Percentiles rank a stretch among this genome's conserved stretches.
phyloP scores from a whole-genome alignment of 2,888 invertebrate species.

The Tinea pellionella region DNA sequence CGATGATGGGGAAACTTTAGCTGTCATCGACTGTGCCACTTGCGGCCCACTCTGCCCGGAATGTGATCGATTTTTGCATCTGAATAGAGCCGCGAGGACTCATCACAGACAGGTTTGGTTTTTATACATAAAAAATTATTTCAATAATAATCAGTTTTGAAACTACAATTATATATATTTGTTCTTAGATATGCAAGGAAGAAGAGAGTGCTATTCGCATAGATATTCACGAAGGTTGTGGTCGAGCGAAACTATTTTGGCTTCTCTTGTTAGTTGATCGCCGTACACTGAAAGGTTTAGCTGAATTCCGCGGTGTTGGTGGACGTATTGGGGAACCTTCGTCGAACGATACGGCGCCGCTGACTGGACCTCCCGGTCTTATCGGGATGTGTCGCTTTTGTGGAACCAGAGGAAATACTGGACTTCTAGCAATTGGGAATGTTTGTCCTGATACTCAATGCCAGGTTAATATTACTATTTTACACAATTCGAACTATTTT shows the following conservation, averaged over 20 bases:
- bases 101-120: conserved; percentile 81
- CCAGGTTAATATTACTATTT: conserved; percentile 68
- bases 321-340: conserved; percentile 44
- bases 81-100: conserved; percentile 85
- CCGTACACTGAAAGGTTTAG: conserved; percentile 88
- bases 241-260: conserved; percentile 96
- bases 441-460: conserved; percentile 95
- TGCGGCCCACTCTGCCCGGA: conserved; percentile 96
- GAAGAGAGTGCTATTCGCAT: conserved; percentile 96
- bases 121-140: too few species aligned
- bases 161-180: background rate
- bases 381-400: conserved; percentile 91
- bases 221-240: conserved; percentile 97
- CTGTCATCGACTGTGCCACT: conserved; percentile 90
- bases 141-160: too few species aligned
- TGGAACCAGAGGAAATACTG: conserved; percentile 84
- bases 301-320: conserved; percentile 90
- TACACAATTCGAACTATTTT: too few species aligned
- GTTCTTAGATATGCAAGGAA: conserved; percentile 87
- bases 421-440: conserved; percentile 90
- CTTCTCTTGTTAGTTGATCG: conserved; percentile 92
- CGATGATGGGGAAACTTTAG: conserved; percentile 93
- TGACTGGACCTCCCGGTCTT: conserved; percentile 43
- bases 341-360: conserved; percentile 22
- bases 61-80: conserved; percentile 94